Evolutionary conservation across 1,140 invertebrate genomes (phyloP).

Genomic region (Neoseiulus cucumeris): DNA sequence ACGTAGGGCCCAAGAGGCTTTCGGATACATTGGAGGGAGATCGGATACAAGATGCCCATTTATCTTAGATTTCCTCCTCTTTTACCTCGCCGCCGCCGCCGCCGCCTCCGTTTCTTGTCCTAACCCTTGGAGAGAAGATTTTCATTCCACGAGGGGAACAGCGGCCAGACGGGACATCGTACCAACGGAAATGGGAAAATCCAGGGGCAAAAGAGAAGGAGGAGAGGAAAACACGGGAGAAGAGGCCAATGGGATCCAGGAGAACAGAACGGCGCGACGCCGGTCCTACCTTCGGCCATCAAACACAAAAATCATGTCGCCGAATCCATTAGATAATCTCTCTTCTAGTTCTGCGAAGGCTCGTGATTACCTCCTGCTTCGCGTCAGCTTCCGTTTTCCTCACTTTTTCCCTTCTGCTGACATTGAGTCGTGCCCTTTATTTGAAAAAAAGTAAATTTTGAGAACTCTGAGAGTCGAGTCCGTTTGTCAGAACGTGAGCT

Average conservation of each 20-base stretch:
- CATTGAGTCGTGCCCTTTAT: too few relatives aligned
- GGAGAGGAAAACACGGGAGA: neutral
- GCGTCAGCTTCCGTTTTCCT: too few relatives aligned
- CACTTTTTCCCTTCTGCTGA: too few relatives aligned
- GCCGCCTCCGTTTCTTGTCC: neutral
- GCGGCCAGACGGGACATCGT: too few relatives aligned
- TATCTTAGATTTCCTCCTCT: constrained; percentile 8
- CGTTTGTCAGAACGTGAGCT: too few relatives aligned
- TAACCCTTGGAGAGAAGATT: neutral
- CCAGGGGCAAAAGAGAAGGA: neutral
- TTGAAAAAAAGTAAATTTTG: too few relatives aligned
- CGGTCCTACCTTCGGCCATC: neutral
- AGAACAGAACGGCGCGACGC: neutral
- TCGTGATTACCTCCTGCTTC: too few relatives aligned
- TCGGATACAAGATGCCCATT: constrained; percentile 9
- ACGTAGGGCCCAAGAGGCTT: too few relatives aligned
- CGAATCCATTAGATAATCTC: neutral
- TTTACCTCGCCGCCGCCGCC: neutral
- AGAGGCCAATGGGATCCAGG: neutral
- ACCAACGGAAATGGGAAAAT: too few relatives aligned
- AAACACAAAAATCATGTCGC: constrained; percentile 4
- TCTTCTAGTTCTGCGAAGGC: too few relatives aligned
- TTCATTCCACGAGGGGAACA: too few relatives aligned
- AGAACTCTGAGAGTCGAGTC: too few relatives aligned
- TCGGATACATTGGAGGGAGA: neutral